A percentile compares a stretch with the other conserved stretches of the same genome.
Conservation (phyloP, 1,140 invertebrate species). For the Drosophila burlai region DNA sequence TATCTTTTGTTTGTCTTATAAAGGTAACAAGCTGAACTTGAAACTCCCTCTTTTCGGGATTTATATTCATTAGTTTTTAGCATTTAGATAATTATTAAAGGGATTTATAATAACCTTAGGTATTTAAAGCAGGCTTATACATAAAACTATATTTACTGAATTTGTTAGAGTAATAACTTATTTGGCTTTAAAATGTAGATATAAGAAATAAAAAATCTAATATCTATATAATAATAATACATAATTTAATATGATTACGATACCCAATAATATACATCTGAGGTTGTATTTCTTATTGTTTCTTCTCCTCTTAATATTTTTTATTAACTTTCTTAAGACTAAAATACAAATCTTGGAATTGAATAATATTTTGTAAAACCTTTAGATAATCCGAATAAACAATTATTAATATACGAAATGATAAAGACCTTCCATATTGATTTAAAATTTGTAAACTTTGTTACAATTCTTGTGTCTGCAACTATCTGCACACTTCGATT, state of each 20-base stretch:
- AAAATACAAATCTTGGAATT: not conserved
- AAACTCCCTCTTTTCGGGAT: not conserved
- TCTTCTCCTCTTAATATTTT: not conserved
- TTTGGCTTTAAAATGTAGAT: too few species aligned
- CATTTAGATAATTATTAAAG: not conserved
- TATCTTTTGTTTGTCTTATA: not conserved
- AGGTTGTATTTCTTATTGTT: not conserved
- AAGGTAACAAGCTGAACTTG: not conserved
- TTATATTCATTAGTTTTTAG: not conserved
- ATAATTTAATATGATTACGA: too few species aligned
- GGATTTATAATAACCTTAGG: too few species aligned
- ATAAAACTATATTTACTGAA: too few species aligned
- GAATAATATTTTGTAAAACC: not conserved
- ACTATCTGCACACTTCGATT: conserved; percentile 25
- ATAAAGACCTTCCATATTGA: not conserved
- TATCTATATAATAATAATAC: not conserved
- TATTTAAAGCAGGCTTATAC: too few species aligned
- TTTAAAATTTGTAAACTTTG: not conserved
- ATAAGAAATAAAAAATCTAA: too few species aligned
- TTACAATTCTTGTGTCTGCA: not conserved
- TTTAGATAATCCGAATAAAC: too few species aligned
- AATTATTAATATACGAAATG: not conserved
- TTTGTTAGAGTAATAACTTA: too few species aligned
- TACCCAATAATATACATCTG: too few species aligned
- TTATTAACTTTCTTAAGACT: not conserved